phyloP scores from a whole-genome alignment of 2,113 vertebrate species.

The Podarcis muralis region DNA sequence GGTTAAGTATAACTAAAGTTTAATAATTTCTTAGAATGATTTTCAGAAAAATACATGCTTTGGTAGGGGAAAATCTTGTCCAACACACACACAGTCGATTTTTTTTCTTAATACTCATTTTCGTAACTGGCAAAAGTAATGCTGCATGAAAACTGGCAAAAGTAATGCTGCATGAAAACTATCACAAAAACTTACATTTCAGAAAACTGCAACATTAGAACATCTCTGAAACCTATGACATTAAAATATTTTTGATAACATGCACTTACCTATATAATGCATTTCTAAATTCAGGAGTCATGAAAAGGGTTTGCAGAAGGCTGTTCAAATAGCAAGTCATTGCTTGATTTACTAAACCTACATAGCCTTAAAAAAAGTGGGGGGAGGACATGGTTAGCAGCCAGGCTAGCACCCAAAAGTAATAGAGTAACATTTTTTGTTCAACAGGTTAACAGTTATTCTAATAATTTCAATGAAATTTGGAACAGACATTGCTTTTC shows the following conservation, averaged over 20 bases:
- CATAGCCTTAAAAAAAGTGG: conserved; percentile 84
- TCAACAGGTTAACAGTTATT: not conserved
- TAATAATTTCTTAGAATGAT: not conserved
- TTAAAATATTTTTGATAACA: conserved; percentile 30
- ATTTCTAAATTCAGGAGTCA: conserved; percentile 99
- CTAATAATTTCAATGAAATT: not conserved
- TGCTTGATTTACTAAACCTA: conserved; percentile 97
- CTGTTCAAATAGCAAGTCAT: conserved; percentile 99
- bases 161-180: not conserved
- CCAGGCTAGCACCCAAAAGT: not conserved
- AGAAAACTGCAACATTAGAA: not conserved
- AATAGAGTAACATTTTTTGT: not conserved
- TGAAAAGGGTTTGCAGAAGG: conserved; percentile 96
- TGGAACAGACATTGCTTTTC: not conserved
- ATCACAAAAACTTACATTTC: not conserved
- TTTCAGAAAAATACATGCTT: not conserved
- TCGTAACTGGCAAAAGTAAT: not conserved
- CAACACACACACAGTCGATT: not conserved
- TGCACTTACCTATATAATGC: conserved; percentile 95
- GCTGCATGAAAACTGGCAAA: not conserved
- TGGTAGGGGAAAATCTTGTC: not conserved
- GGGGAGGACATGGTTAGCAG: conserved; percentile 1
- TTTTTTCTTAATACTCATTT: not conserved
- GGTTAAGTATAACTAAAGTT: too few species aligned
- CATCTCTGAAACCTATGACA: not conserved